A percentile compares a stretch with the other conserved stretches of the same genome.
Conservation (phyloP, 1,140 invertebrate genomes). For the Zaprionus lachaisei region DNA sequence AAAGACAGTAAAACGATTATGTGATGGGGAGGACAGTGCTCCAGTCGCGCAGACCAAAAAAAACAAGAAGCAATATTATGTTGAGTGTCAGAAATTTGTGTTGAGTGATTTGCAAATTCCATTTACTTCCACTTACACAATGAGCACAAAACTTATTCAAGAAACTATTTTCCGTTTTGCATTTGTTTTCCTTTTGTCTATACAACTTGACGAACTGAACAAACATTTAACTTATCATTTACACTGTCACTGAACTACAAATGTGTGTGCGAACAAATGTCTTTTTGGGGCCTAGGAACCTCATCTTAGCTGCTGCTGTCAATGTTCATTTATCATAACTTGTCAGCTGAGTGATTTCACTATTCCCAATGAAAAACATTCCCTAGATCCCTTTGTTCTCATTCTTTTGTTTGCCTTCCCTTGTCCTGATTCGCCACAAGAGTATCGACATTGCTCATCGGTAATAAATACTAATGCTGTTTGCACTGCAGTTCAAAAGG, state of each 20-base stretch:
- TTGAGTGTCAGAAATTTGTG: constrained; percentile 44
- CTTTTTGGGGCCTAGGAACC: not conserved
- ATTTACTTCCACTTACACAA: constrained; percentile 26
- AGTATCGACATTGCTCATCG: constrained; percentile 13
- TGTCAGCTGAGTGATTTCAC: constrained; percentile 32
- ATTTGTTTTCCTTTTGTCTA: constrained; percentile 31
- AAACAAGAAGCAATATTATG: constrained; percentile 23
- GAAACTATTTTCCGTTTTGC: constrained; percentile 12
- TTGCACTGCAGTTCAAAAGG: constrained; percentile 47
- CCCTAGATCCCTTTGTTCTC: not conserved
- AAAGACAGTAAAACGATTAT: constrained; percentile 11
- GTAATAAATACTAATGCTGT: constrained; percentile 70
- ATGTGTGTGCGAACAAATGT: constrained; percentile 15
- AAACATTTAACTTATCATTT: constrained; percentile 50
- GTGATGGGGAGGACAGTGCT: not conserved
- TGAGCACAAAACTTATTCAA: not conserved
- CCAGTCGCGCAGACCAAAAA: not conserved
- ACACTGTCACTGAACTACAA: constrained; percentile 22
- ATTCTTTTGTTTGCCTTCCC: not conserved
- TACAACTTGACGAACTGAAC: constrained; percentile 49
- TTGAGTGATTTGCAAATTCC: constrained; percentile 66
- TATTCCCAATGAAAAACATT: constrained; percentile 15
- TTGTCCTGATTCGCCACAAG: constrained; percentile 4
- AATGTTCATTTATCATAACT: constrained; percentile 59
- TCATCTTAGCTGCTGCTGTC: constrained; percentile 8